Base-by-base conservation (phyloP, 2,113 vertebrate genomes). In the Emydura subglobosa region DNA sequence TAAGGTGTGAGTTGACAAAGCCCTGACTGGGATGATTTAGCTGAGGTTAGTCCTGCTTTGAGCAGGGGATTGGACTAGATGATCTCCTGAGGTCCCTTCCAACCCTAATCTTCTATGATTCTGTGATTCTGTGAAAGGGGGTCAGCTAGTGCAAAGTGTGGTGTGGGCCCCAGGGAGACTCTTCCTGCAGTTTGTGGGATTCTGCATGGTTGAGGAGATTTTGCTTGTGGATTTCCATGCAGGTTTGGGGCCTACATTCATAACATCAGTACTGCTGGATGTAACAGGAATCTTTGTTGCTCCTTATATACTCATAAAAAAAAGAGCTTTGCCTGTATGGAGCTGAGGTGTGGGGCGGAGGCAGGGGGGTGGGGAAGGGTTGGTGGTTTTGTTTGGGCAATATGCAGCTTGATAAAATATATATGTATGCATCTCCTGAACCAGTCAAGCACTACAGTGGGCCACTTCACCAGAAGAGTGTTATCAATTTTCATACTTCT, bases 351-450 rank as follows among this genome's bases (percentile, higher is more conserved):
- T 47, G 47, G 47, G 39, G 39, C 34, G 59, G 29, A 50, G 49
- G 49, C 49, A 50, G 49, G 49, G 49, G 11, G 31, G 14, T 31
- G 31, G 61, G 31, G 55, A 7, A 10, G 24, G 61, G 6, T 65
- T 34, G 16, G 29, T 34, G 31, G 7, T 34, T 29, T 2, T 42
- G 27, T 24, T 16, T 3, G 8, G 29, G 79, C 6, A 24, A 17
- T 4, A 51, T 3, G 0, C 19, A 13, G 57, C n/a, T 82, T 88
- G 2, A 2, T 83, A 49, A 7, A 78, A 81, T 87, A 24, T 0
- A 2, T 13, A 2, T 42, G 2, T 50, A 22, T 11, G 27, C 0
- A 0, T 82, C 19, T 78, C 12, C 0, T 21, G 29, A 49, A 4
- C 76, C 54, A 51, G 3, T 39, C 6, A 17, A 86, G 10, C 14